Percentiles rank a stretch among this genome's conserved stretches.
These are phyloP conservation scores for Hormiphora californensis DNA, from an alignment of 37 sponge, comb jelly and placozoan genomes.

Conservation along the genomic window DNA sequence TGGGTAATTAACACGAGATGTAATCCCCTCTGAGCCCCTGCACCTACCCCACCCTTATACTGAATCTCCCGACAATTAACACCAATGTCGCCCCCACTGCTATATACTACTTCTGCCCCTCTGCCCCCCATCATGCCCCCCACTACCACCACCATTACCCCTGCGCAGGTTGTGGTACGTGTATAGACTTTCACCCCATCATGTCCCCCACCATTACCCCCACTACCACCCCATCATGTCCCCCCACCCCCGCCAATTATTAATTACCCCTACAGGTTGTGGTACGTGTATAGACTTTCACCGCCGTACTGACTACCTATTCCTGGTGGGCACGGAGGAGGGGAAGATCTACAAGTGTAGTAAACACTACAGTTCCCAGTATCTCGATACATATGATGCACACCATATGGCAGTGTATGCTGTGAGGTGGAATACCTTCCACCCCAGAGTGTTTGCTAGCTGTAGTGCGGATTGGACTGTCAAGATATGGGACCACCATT, in stretches of 20 bases:
- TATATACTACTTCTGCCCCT: too few species aligned
- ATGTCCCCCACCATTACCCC: too few species aligned
- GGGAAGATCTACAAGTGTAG: constrained; percentile 91
- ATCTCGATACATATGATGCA: constrained; percentile 72
- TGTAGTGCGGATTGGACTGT: constrained; percentile 99
- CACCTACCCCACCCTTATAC: too few species aligned
- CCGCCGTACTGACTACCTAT: constrained; percentile 70
- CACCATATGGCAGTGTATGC: constrained; percentile 89
- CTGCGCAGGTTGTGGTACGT: constrained; percentile 77
- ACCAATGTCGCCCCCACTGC: too few species aligned
- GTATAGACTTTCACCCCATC: constrained; percentile 78
- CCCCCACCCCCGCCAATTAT: too few species aligned
- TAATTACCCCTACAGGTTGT: constrained; percentile 57
- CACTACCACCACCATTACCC: too few species aligned
- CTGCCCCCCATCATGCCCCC: too few species aligned
- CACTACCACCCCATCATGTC: too few species aligned
- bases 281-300: constrained; percentile 87
- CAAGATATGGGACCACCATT: constrained; percentile 87
- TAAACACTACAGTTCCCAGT: constrained; percentile 83
- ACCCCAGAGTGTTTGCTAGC: constrained; percentile 81
- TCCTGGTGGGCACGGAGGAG: constrained; percentile 85
- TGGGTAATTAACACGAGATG: too few species aligned
- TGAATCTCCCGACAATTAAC: too few species aligned
- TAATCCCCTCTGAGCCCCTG: too few species aligned
- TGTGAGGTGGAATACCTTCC: constrained; percentile 83